These are phyloP conservation scores for Arctopsyche grandis DNA, from an alignment of 1,140 invertebrate species.

Conservation along the genomic window DNA sequence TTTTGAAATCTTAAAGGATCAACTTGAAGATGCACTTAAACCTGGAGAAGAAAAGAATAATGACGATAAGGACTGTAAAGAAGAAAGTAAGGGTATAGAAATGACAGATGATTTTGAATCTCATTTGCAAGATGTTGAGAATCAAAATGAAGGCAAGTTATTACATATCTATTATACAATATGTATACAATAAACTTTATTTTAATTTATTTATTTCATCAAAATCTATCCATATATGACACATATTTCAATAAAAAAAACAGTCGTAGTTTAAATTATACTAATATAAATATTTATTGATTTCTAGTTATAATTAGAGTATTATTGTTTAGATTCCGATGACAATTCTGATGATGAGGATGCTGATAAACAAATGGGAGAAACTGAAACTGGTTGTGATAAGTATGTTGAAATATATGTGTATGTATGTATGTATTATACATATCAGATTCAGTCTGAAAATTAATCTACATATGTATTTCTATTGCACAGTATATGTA, in stretches of 20 bases:
- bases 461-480: too few relatives aligned
- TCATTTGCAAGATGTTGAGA: conserved; percentile 78
- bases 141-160: conserved; percentile 64
- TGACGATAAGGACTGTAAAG: conserved; percentile 83
- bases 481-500: too few relatives aligned
- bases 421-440: too few relatives aligned
- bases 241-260: background rate
- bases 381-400: conserved; percentile 84
- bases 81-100: conserved; percentile 94
- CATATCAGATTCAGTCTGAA: too few relatives aligned
- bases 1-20: conserved; percentile 73
- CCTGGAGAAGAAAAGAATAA: conserved; percentile 78
- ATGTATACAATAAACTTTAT: too few relatives aligned
- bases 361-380: conserved; percentile 95
- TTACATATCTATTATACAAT: background rate
- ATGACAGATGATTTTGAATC: conserved; percentile 91
- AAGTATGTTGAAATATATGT: conserved; percentile 71
- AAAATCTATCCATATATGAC: too few relatives aligned
- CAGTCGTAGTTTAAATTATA: too few relatives aligned
- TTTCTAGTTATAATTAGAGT: background rate
- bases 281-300: too few relatives aligned
- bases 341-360: conserved; percentile 77
- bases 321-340: conserved; percentile 54
- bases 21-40: conserved; percentile 87
- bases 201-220: too few relatives aligned